phyloP scores from a whole-genome alignment of 2,797 vertebrate species.

The Micromesistius poutassou region DNA sequence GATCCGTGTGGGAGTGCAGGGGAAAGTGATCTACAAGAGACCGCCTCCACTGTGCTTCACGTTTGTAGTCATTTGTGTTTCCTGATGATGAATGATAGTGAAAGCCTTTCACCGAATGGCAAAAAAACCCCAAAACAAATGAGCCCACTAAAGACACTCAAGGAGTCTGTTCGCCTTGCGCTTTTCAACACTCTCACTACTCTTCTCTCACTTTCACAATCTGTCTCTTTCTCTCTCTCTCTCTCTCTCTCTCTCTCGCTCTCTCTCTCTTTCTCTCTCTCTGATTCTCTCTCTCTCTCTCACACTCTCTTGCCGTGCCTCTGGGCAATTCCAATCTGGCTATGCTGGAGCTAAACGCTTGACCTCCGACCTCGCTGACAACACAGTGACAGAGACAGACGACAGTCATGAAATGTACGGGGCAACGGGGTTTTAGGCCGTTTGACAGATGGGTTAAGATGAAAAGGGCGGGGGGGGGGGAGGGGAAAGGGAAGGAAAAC shows the following conservation, averaged over 20 bases:
- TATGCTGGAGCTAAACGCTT: slow-evolving; percentile 58
- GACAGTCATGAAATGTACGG: slow-evolving; percentile 55
- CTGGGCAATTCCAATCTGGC: slow-evolving; percentile 63
- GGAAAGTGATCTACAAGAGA: background rate
- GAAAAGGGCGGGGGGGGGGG: slow-evolving; percentile 16
- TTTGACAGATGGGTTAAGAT: background rate
- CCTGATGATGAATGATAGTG: background rate
- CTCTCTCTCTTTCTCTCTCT: slow-evolving; percentile 15
- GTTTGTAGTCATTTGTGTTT: background rate
- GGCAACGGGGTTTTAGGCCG: slow-evolving; percentile 24
- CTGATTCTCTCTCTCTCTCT: slow-evolving; percentile 6
- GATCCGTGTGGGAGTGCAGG: background rate
- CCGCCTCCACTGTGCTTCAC: background rate
- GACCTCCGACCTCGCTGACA: slow-evolving; percentile 64
- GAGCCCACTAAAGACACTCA: background rate
- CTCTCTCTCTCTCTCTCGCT: slow-evolving; percentile 8
- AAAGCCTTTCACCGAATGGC: background rate
- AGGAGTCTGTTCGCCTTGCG: background rate
- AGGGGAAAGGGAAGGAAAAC: background rate
- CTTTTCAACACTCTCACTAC: background rate
- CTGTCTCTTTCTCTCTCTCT: background rate
- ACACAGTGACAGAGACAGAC: slow-evolving; percentile 63
- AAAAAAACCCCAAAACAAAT: background rate
- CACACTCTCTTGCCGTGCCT: slow-evolving; percentile 46
- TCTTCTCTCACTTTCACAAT: background rate